A percentile compares a stretch with the other conserved stretches of the same genome.
These are phyloP conservation scores for Phocoena phocoena DNA, from an alignment of 2,113 vertebrate species.

Conservation along the genomic window DNA sequence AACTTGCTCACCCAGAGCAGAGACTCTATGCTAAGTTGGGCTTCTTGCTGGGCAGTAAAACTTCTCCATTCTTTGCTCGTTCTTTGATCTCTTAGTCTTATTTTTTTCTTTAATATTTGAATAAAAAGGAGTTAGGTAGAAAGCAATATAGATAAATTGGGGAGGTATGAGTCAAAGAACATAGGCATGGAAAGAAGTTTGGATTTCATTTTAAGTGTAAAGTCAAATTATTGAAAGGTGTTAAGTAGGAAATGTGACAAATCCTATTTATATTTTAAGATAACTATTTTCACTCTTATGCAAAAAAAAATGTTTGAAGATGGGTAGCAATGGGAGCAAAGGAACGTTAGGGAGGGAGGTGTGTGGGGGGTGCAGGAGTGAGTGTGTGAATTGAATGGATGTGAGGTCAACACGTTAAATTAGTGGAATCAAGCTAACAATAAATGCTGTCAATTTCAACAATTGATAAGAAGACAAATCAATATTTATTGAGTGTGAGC, in stretches of 20 bases:
- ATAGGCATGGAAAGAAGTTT: not conserved
- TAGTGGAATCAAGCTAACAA: constrained; percentile 12
- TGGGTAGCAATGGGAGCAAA: not conserved
- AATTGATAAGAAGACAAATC: constrained; percentile 23
- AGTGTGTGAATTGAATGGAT: not conserved
- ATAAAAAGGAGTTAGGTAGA: not conserved
- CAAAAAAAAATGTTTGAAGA: not conserved
- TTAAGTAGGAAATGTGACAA: not conserved
- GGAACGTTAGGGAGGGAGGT: rapidly evolving
- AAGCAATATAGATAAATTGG: not conserved
- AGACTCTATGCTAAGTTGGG: not conserved
- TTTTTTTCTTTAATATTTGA: not conserved
- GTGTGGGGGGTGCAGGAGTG: rapidly evolving
- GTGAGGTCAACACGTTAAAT: constrained; percentile 15
- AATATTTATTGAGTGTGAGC: constrained; percentile 43
- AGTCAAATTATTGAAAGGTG: not conserved
- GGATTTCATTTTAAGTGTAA: not conserved
- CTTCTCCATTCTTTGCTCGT: not conserved
- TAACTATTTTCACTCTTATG: not conserved
- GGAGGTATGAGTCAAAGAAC: not conserved
- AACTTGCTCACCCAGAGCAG: not conserved
- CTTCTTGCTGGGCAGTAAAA: not conserved
- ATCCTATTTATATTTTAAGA: not conserved
- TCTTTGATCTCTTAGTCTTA: not conserved
- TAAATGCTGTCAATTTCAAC: constrained; percentile 54